Percentiles rank a stretch among this genome's conserved stretches.
These are phyloP conservation scores for Lacanobia oleracea DNA, from an alignment of 2,888 invertebrate genomes.

Conservation along the genomic window DNA sequence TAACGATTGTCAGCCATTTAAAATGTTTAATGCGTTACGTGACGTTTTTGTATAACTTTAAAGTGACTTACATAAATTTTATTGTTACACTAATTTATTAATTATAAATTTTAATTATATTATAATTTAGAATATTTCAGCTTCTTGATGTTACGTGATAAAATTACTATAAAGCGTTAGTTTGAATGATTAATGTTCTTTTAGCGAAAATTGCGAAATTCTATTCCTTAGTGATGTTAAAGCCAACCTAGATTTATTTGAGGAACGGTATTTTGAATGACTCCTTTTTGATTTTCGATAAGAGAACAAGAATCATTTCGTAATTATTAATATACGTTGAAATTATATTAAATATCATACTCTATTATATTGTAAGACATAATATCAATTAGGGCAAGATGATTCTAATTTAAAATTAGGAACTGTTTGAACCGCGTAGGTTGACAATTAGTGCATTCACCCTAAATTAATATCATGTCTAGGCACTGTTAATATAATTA, in stretches of 20 bases:
- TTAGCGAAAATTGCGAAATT: constrained; percentile 39
- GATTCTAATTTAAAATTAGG: constrained; percentile 56
- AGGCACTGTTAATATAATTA: constrained; percentile 66
- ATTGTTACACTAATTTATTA: constrained; percentile 62
- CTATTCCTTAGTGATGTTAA: neutral
- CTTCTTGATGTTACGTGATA: constrained; percentile 78
- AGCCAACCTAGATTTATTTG: neutral
- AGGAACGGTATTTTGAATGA: neutral
- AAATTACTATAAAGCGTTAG: constrained; percentile 85
- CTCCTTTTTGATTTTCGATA: constrained; percentile 9
- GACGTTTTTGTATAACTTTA: constrained; percentile 54
- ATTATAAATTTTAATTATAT: constrained; percentile 71
- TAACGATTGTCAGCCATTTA: constrained; percentile 48
- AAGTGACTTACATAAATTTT: constrained; percentile 61
- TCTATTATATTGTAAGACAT: constrained; percentile 62
- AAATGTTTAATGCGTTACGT: constrained; percentile 53
- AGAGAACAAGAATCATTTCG: constrained; percentile 57
- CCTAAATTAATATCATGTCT: constrained; percentile 66
- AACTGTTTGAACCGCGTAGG: constrained; percentile 47
- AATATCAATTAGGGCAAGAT: constrained; percentile 61
- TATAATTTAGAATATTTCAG: constrained; percentile 88
- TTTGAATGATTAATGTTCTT: constrained; percentile 66
- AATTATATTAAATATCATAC: constrained; percentile 56
- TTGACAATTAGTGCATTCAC: constrained; percentile 42
- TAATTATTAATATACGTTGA: constrained; percentile 47